phyloP scores from a whole-genome alignment of 2,113 vertebrate genomes.

The Pseudorasbora parva region DNA sequence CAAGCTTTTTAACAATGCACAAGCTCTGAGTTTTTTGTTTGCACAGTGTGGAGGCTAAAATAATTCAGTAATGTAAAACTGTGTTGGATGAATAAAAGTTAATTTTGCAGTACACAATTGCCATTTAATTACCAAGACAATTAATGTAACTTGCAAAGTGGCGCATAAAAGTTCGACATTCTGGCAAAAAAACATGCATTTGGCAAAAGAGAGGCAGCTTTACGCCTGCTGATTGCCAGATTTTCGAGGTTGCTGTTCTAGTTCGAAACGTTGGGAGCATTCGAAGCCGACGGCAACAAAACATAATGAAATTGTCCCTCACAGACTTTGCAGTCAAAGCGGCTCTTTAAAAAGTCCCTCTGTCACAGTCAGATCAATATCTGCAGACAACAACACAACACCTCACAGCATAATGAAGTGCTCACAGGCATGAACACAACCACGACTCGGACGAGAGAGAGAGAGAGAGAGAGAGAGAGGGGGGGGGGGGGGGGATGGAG shows the following conservation, averaged over 20 bases:
- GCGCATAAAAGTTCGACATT: background rate
- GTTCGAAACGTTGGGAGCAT: background rate
- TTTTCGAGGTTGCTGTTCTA: constrained; percentile 2
- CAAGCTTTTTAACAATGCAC: background rate
- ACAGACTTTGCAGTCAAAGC: constrained; percentile 27
- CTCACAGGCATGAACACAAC: background rate
- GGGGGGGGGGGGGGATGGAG: background rate
- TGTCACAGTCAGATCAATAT: constrained; percentile 57
- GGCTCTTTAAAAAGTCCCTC: constrained; percentile 35
- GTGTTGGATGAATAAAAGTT: constrained; percentile 13
- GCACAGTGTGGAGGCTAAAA: background rate
- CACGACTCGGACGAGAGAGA: background rate
- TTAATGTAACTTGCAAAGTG: background rate
- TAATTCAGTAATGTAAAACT: constrained; percentile 5
- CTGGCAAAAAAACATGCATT: constrained; percentile 19
- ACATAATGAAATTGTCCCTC: constrained; percentile 48
- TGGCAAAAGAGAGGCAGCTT: background rate
- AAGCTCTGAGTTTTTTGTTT: background rate
- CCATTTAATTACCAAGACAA: background rate
- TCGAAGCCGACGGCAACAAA: constrained; percentile 26
- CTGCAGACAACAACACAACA: constrained; percentile 26
- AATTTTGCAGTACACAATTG: background rate
- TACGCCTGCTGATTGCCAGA: constrained; percentile 6
- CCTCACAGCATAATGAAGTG: constrained; percentile 25
- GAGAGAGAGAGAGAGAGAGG: constrained; percentile 3